Conservation (phyloP, 2,888 invertebrate genomes). For the Cerastis rubricosa region DNA sequence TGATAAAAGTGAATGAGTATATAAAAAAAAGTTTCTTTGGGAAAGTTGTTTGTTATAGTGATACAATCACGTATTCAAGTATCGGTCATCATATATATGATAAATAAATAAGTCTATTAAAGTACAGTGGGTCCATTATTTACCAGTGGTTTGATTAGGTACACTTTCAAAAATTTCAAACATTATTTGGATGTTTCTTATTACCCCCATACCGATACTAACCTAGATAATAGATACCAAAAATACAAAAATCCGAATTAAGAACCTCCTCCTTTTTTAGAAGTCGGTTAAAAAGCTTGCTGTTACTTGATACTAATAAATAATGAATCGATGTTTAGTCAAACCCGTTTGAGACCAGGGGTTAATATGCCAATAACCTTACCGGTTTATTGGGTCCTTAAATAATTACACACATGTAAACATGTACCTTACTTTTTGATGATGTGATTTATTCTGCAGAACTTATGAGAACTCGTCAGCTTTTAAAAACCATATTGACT, state of each 20-base stretch:
- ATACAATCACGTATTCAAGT: no score
- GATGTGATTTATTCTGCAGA: neutral
- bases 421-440: neutral
- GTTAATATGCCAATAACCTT: conserved; percentile 34
- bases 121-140: neutral
- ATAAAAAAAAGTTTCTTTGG: no score
- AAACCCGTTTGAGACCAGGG: conserved; percentile 29
- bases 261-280: no score
- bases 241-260: no score
- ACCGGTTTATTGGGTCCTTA: neutral
- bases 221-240: neutral
- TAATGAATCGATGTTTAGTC: neutral
- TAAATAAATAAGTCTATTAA: neutral
- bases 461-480: neutral
- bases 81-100: neutral
- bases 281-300: neutral
- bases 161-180: neutral
- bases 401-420: neutral
- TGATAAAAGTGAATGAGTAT: no score
- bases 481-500: conserved; percentile 4
- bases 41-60: no score
- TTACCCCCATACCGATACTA: neutral
- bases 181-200: neutral
- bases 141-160: neutral
- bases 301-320: neutral